These are phyloP conservation scores for Coptotermes formosanus DNA, from an alignment of 1,140 invertebrate species.

Conservation along the genomic window DNA sequence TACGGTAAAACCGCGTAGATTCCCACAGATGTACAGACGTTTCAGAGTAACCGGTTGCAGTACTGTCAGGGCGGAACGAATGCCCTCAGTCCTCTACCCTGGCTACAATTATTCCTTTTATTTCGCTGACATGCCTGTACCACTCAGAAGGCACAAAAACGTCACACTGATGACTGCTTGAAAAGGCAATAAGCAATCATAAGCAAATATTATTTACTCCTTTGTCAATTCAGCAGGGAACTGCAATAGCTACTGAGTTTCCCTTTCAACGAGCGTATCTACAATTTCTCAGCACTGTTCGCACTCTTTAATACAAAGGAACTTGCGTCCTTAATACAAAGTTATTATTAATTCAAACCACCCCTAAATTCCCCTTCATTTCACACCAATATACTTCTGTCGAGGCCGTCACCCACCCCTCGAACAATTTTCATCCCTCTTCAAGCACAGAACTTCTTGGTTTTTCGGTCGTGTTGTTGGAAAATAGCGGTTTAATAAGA, in stretches of 20 bases:
- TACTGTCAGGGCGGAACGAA: too few relatives aligned
- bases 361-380: background rate
- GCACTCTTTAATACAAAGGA: background rate
- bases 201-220: too few relatives aligned
- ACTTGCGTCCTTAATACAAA: conserved; percentile 28
- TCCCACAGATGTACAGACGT: too few relatives aligned
- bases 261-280: background rate
- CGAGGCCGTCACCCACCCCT: background rate
- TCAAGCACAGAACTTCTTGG: background rate
- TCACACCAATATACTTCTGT: background rate
- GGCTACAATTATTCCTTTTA: too few relatives aligned
- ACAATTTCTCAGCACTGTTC: background rate
- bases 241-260: background rate
- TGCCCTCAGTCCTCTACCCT: too few relatives aligned
- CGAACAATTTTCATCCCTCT: background rate
- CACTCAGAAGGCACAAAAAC: too few relatives aligned
- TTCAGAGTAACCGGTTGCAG: too few relatives aligned
- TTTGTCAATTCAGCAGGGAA: background rate
- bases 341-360: conserved; percentile 31
- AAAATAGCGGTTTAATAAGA: conserved; percentile 27
- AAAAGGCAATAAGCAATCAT: too few relatives aligned
- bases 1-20: too few relatives aligned
- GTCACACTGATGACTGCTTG: too few relatives aligned
- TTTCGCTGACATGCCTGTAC: too few relatives aligned
- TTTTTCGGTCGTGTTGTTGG: background rate